Conservation (phyloP, 2,797 vertebrate species). For the Apogon talboti region DNA sequence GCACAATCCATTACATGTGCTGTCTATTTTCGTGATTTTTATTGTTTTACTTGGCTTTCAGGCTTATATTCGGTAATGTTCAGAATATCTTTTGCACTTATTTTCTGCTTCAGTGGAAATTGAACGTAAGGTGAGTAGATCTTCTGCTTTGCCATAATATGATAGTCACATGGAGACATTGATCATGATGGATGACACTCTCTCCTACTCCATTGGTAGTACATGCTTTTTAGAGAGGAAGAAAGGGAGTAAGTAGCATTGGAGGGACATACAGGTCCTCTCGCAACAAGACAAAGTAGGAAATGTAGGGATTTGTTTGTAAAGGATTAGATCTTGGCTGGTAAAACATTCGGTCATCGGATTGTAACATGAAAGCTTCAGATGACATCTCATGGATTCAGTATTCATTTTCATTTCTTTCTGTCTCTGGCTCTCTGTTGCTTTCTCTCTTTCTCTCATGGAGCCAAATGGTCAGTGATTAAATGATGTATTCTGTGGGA, state of each 20-base stretch:
- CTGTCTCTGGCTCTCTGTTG: constrained; percentile 14
- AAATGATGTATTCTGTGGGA: constrained; percentile 66
- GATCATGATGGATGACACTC: constrained; percentile 75
- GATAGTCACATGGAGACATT: constrained; percentile 70
- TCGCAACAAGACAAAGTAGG: constrained; percentile 64
- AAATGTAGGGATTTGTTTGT: constrained; percentile 67
- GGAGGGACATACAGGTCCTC: constrained; percentile 48
- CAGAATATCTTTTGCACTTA: constrained; percentile 43
- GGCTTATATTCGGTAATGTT: constrained; percentile 54
- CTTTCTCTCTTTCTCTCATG: constrained; percentile 8
- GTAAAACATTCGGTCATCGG: constrained; percentile 75
- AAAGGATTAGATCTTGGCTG: constrained; percentile 67
- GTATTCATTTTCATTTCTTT: constrained; percentile 59
- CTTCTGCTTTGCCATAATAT: constrained; percentile 64
- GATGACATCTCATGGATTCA: constrained; percentile 60
- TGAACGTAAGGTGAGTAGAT: constrained; percentile 52
- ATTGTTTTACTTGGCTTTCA: constrained; percentile 49
- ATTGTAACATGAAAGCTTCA: constrained; percentile 74
- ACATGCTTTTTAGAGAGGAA: constrained; percentile 47
- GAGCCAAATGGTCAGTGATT: constrained; percentile 71
- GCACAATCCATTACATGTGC: constrained; percentile 46
- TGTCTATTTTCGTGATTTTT: constrained; percentile 55
- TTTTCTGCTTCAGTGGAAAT: constrained; percentile 72
- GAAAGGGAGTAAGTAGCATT: constrained; percentile 45
- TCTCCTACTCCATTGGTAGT: constrained; percentile 31